A percentile compares a stretch with the other conserved stretches of the same genome.
Conservation (phyloP, 2,888 invertebrate genomes). For the Gastrophysa polygoni region DNA sequence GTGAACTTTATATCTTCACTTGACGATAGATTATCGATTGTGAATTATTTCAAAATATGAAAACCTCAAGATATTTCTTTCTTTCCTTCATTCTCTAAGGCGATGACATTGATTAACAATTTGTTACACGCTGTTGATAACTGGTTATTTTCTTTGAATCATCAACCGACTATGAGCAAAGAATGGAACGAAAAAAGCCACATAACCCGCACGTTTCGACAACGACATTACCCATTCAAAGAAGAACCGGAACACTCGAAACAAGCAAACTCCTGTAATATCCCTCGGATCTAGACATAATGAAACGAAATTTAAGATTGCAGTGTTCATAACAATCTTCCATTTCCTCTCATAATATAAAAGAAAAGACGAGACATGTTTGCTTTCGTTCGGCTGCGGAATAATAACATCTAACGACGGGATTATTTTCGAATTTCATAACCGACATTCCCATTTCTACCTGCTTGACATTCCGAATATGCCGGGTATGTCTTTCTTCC, state of each 20-base stretch:
- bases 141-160: too few relatives aligned
- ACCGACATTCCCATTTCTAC: conserved; percentile 41
- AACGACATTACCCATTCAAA: neutral
- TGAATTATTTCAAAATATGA: too few relatives aligned
- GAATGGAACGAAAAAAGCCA: too few relatives aligned
- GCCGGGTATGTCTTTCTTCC: conserved; percentile 35
- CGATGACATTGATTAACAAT: too few relatives aligned
- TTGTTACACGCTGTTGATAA: too few relatives aligned
- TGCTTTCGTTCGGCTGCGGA: conserved; percentile 37
- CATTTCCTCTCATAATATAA: conserved; percentile 17
- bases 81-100: too few relatives aligned
- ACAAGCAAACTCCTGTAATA: neutral
- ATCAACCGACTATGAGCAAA: too few relatives aligned
- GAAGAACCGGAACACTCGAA: neutral
- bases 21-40: too few relatives aligned
- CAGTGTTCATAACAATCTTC: conserved; percentile 22
- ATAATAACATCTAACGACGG: conserved; percentile 36
- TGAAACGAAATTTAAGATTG: conserved; percentile 18
- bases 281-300: conserved; percentile 1
- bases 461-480: conserved; percentile 41
- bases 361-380: conserved; percentile 29
- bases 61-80: too few relatives aligned
- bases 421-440: conserved; percentile 43
- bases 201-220: neutral
- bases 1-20: too few relatives aligned